Percentiles rank a stretch among this genome's conserved stretches.
Conservation (phyloP, 2,888 invertebrate genomes). For the Azorinus chamasolen region DNA sequence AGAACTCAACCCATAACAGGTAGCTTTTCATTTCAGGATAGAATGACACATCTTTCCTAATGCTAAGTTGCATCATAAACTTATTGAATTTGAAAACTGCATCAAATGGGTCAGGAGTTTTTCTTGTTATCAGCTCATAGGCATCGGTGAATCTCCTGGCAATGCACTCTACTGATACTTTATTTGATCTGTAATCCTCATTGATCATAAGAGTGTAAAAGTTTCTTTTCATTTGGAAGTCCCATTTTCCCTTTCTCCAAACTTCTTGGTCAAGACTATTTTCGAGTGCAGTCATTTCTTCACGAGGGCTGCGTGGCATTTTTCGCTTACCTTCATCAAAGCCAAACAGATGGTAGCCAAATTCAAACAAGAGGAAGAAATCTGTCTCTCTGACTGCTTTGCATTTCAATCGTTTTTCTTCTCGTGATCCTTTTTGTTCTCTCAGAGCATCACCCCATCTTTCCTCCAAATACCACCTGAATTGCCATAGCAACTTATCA, state of each 20-base stretch:
- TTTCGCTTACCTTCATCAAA: conserved; percentile 14
- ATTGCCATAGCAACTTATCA: conserved; percentile 12
- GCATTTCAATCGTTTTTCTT: conserved; percentile 8
- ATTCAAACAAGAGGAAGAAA: conserved; percentile 31
- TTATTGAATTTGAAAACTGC: conserved; percentile 72
- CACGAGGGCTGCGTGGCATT: conserved; percentile 16
- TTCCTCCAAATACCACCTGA: conserved; percentile 28
- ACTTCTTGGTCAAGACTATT: conserved; percentile 19
- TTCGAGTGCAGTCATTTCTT: conserved; percentile 37
- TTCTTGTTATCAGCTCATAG: conserved; percentile 33
- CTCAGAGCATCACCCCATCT: conserved; percentile 23
- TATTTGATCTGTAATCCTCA: background rate
- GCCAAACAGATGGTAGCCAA: conserved; percentile 50
- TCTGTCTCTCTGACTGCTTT: conserved; percentile 38
- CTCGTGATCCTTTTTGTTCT: background rate
- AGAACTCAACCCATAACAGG: conserved; percentile 75
- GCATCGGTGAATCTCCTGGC: conserved; percentile 64
- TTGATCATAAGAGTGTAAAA: conserved; percentile 27
- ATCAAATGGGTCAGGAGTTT: conserved; percentile 61
- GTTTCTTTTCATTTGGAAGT: conserved; percentile 1
- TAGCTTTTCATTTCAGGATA: conserved; percentile 68
- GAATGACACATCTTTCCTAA: conserved; percentile 23
- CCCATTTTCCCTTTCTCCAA: background rate
- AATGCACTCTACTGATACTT: conserved; percentile 49
- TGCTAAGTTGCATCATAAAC: conserved; percentile 60